Evolutionary conservation across 1,140 invertebrate genomes (phyloP).

Genomic region (Thaumatotibia leucotreta): DNA sequence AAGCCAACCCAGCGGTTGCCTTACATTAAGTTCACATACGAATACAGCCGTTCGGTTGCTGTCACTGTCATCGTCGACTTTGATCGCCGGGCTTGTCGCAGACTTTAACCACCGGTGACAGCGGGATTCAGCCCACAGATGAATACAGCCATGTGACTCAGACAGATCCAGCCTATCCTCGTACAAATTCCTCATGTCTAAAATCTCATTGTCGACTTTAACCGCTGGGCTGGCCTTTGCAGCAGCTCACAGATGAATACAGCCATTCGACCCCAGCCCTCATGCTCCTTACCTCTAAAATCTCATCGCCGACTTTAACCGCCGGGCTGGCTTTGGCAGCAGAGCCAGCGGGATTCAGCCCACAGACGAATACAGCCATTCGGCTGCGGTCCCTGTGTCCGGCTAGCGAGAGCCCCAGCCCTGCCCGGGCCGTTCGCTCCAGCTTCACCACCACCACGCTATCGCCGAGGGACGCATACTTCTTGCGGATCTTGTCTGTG

Average conservation of each 20-base stretch:
- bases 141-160: slow-evolving; percentile 97
- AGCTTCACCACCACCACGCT: slow-evolving; percentile 85
- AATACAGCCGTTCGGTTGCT: too few species aligned
- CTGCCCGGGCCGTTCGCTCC: slow-evolving; percentile 78
- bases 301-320: slow-evolving; percentile 95
- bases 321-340: slow-evolving; percentile 83
- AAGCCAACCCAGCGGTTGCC: too few species aligned
- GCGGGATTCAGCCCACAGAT: too few species aligned
- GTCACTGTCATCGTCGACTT: too few species aligned
- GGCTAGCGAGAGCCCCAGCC: slow-evolving; percentile 94
- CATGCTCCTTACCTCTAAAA: slow-evolving; percentile 92
- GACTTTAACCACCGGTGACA: too few species aligned
- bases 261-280: slow-evolving; percentile 95
- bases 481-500: slow-evolving; percentile 93
- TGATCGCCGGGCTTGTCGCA: too few species aligned
- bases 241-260: slow-evolving; percentile 97
- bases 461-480: slow-evolving; percentile 88
- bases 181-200: slow-evolving; percentile 86
- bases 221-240: slow-evolving; percentile 84
- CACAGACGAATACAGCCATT: slow-evolving; percentile 98
- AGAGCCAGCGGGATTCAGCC: slow-evolving; percentile 92
- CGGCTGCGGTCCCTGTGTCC: slow-evolving; percentile 95
- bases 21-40: too few species aligned
- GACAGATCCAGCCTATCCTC: too few species aligned
- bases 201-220: slow-evolving; percentile 95